phyloP scores from a whole-genome alignment of 2,797 vertebrate genomes.

The Falco novaeseelandiae region DNA sequence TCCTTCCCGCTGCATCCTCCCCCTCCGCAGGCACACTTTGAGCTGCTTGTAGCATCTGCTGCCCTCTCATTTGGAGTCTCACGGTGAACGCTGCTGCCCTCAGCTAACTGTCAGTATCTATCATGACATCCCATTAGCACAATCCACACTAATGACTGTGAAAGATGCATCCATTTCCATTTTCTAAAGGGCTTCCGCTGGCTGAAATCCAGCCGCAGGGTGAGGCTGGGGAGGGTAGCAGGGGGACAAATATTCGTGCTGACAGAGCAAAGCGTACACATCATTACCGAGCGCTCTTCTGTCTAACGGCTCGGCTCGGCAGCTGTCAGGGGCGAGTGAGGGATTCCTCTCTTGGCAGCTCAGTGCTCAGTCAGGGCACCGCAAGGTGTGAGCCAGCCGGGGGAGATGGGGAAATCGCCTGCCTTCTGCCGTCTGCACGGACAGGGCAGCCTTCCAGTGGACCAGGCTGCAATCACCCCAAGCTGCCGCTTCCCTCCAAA shows the following conservation, averaged over 20 bases:
- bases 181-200: slow-evolving; percentile 51
- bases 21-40: background rate
- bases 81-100: slow-evolving; percentile 15
- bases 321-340: background rate
- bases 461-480: background rate
- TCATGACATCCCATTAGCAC: slow-evolving; percentile 62
- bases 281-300: background rate
- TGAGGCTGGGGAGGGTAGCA: background rate
- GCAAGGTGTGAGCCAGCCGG: background rate
- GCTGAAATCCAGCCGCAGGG: slow-evolving; percentile 32
- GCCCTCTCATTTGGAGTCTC: slow-evolving; percentile 44
- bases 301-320: background rate
- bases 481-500: background rate
- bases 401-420: background rate
- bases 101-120: slow-evolving; percentile 60
- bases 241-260: background rate
- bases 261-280: background rate
- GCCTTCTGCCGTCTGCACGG: background rate
- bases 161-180: slow-evolving; percentile 36
- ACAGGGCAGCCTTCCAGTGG: background rate
- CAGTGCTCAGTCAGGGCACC: background rate
- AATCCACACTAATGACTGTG: slow-evolving; percentile 47
- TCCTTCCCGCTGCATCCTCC: background rate
- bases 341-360: slow-evolving; percentile 1
- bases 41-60: slow-evolving; percentile 38